Base-by-base conservation (phyloP, 2,113 vertebrate genomes). In the Nesogale talazaci region DNA sequence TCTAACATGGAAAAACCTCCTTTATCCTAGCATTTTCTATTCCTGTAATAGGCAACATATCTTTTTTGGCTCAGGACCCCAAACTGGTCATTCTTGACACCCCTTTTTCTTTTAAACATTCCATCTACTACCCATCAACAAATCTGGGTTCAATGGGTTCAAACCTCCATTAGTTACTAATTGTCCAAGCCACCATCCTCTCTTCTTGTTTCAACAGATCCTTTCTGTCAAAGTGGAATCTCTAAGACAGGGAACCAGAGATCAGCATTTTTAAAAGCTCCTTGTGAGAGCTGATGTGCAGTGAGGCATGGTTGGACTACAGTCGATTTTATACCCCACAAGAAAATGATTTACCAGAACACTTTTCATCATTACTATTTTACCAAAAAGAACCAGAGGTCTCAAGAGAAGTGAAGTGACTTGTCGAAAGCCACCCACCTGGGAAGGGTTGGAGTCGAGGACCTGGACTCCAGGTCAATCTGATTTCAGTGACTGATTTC, bases 1-100 rank as follows among this genome's bases (percentile, higher is more conserved):
- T 82, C 46, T 88, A 63, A 86, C 46, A 84, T 16, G 25, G 22
- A n/a, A 36, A 25, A 9, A 77, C n/a, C 29, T 75, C 82, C 86
- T 74, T 40, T 56, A n/a, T 63, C 36, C 57, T 25, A 67, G n/a
- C 42, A 14, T 92, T 94, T 86, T 80, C 89, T 69, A 61, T 77
- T 46, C 91, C 36, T 59, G n/a, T 67, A 72, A 94, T 70, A 6
- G 31, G 61, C 25, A 20, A 40, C 42, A 70, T 52, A 52, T 61
- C 20, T 19, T 87, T 92, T 75, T 59, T 69, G n/a, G 34, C 75
- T 61, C 29, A 34, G 52, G 31, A 23, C 17, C 31, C 27, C 29
- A 90, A 92, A 36, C 15, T 25, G 90, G 63, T 69, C 56, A 86
- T 70, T 89, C 61, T 63, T 25, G 12, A 90, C 25, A 27, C 20